These are phyloP conservation scores for Quiscalus mexicanus DNA, from an alignment of 2,113 vertebrate genomes.

Conservation along the genomic window DNA sequence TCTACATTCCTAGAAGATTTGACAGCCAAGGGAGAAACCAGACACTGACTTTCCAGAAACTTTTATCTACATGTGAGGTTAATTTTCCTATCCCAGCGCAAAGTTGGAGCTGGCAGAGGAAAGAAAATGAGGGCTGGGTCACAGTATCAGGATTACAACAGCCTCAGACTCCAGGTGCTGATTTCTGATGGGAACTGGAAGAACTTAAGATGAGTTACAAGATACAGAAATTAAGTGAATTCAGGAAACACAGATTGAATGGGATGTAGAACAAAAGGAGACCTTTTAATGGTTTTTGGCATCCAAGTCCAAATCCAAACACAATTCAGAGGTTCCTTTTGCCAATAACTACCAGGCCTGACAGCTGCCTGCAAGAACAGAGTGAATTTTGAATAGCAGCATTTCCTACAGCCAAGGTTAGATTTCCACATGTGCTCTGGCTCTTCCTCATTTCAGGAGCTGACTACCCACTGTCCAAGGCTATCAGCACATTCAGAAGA, in stretches of 20 bases:
- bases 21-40: not conserved
- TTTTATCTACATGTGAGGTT: constrained; percentile 30
- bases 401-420: not conserved
- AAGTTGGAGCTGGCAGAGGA: not conserved
- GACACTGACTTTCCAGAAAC: not conserved
- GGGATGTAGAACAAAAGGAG: not conserved
- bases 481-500: rapidly evolving
- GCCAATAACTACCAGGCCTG: not conserved
- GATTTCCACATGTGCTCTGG: not conserved
- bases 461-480: not conserved
- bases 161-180: not conserved
- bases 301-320: not conserved
- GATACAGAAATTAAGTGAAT: not conserved
- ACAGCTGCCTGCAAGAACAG: not conserved
- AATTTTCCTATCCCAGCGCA: constrained; percentile 7
- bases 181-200: not conserved
- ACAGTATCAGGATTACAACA: not conserved
- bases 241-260: not conserved
- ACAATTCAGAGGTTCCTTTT: not conserved
- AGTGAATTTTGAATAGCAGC: not conserved
- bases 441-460: not conserved
- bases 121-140: not conserved
- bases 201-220: not conserved
- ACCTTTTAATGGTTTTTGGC: not conserved
- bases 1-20: not conserved